Evolutionary conservation across 2,113 vertebrate genomes (phyloP).

Genomic region (Charadrius vociferus): DNA sequence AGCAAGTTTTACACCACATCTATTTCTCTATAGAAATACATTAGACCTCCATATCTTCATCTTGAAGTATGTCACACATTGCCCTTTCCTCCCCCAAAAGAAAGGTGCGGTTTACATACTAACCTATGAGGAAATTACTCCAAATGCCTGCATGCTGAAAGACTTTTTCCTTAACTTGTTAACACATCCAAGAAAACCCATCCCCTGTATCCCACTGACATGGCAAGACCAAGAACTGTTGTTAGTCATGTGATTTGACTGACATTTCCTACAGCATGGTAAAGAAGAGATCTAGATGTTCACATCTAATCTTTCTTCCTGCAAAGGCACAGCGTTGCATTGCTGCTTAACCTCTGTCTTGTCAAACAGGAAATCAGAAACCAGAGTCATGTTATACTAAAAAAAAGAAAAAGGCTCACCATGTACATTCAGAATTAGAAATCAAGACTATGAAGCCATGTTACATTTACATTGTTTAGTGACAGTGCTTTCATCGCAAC

Average conservation of each 20-base stretch:
- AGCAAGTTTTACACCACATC: neutral
- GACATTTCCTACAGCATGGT: neutral
- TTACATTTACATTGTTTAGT: neutral
- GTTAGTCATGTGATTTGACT: neutral
- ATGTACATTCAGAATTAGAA: neutral
- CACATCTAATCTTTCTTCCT: neutral
- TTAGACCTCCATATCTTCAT: neutral
- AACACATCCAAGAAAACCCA: neutral
- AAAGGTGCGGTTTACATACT: neutral
- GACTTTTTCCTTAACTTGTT: neutral
- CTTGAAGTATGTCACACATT: neutral
- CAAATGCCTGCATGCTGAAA: neutral
- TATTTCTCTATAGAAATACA: neutral
- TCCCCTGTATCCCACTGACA: neutral
- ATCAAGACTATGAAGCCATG: neutral
- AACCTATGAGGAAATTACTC: neutral
- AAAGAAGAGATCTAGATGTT: neutral
- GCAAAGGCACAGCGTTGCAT: neutral
- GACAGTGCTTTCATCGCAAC: neutral
- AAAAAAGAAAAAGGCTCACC: neutral
- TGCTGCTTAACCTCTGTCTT: neutral
- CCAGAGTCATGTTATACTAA: neutral
- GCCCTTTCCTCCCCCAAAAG: neutral
- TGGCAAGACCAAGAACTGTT: neutral
- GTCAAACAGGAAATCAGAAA: neutral